Evolutionary conservation across 1,140 invertebrate species (phyloP), one percentile per base, ranked within the genome.

Genomic region (Heliconius hewitsoni): DNA sequence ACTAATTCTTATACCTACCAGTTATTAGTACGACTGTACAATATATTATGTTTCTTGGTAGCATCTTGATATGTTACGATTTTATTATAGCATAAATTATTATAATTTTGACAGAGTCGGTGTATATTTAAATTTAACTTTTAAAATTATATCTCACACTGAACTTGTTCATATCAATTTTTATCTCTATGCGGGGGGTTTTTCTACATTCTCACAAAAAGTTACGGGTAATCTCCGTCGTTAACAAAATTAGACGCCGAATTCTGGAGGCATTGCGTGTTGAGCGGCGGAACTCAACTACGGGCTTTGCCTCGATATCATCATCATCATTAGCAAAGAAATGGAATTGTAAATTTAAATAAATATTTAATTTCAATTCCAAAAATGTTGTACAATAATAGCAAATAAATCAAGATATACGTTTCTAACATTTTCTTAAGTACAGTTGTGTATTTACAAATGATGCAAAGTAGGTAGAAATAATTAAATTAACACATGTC

Each of bases 401-500:
- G 74, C 50, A 74, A 66, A 77, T 6, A 39, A n/a, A 50, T 80
- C 42, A 60, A 71, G 73, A 74, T 55, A 27, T 60, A 75, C 4
- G 13, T 46, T 16, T 77, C 72, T 82, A 76, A 73, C 73, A 27
- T 78, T 23, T 30, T 78, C 74, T 76, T 19, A 76, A 80, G 46
- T 76, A 81, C 76, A 83, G 60, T 76, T 77, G 70, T 52, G 55
- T 80, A 74, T 81, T 81, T 80, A 80, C 74, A 74, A 81, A 66
- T 73, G 75, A 74, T 79, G 71, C 50, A 84, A 85, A 86, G 78
- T 75, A 85, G 81, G 70, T 76, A 80, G 79, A 80, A 83, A 88
- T 88, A 89, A 89, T 89, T 89, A 89, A 91, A 91, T 92, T 91
- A 91, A 91, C 89, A 89, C 83, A 88, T 88, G 87, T 87, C 84